Base-by-base conservation (phyloP, 1,140 invertebrate species). In the Drosophila pectinifera region DNA sequence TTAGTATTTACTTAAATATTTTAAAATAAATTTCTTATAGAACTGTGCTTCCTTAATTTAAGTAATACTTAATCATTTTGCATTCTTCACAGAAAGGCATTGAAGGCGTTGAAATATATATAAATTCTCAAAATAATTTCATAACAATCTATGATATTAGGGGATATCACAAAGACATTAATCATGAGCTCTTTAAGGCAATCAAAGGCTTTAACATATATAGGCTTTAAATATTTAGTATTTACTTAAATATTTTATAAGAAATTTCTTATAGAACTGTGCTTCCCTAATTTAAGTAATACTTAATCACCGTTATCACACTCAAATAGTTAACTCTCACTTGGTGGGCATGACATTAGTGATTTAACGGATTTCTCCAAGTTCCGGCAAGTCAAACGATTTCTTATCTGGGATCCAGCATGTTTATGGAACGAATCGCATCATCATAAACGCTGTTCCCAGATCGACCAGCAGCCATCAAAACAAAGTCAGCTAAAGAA, bases 361-460 rank as follows among this genome's bases (percentile, higher is more conserved):
- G 34, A 39, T 16, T 57, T 57, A 7, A 39, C 34, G 5, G 16
- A 55, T 38, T 61, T 39, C 31, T 34, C 36, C 6, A 28, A 38
- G 53, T 53, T 53, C 49, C 18, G 20, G 8, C 53, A 22, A 61
- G 20, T 18, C n/a, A 34, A 41, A 24, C 43, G 11, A 18, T 41
- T n/a, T 13, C 36, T 26, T 53, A 68, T 68, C 64, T 34, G 5
- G n/a, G 11, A 34, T 41, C 36, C 36, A 20, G 43, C 45, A 67
- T 34, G n/a, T 68, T 68, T 68, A 53, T 67, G 28, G 31, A 69
- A 20, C 75, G 22, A 55, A 78, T 70, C 74, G 73, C 39, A 67
- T 65, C 61, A 39, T 68, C 36, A 55, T 69, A 77, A 76, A 48
- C 36, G 74, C 51, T 46, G 8, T 54, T 73, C 49, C 54, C 58